Evolutionary conservation across 1,140 invertebrate species (phyloP), one percentile per base, ranked within the genome.

Genomic region (Drosophila aff.): DNA sequence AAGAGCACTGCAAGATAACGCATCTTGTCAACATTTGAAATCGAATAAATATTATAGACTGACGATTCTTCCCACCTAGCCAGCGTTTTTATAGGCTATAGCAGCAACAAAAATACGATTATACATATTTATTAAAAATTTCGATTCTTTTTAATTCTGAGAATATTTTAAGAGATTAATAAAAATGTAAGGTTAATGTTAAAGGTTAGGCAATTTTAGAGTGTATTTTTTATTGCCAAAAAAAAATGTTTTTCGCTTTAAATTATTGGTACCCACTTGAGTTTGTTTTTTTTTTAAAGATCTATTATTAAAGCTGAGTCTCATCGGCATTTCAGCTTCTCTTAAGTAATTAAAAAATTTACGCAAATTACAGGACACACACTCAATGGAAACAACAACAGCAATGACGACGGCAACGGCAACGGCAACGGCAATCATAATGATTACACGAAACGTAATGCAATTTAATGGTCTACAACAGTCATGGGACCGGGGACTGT

Each of bases 401-500:
- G 11, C 52, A 60, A 62, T 40, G n/a, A 23, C 46, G 7, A 52
- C 28, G 60, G 50, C 41, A 75, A 41, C 50, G 47, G 68, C 78
- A 78, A 52, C 28, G 60, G 50, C 41, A 75, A 41, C 50, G 47
- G 68, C 78, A 78, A 84, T 84, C 77, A 87, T 68, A 50, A 84
- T 89, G 81, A 89, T 89, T 89, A 78, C 64, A 68, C 59, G 84
- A 76, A 55, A 61, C 74, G 78, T 87, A 87, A 87, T 89, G 84
- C 85, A 87, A 89, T 87, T 87, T 90, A 87, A 87, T 89, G 81
- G 62, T 65, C 80, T 75, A 66, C 80, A 79, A 52, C 72, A 78
- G 50, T 31, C 62, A 33, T 16, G 62, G 36, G 26, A 52, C 33
- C 18, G n/a, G n/a, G 31, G 33, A 55, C 2, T 13, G 23, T 16